Base-by-base conservation (phyloP, 2,888 invertebrate species). In the Drosophila buzzatii region DNA sequence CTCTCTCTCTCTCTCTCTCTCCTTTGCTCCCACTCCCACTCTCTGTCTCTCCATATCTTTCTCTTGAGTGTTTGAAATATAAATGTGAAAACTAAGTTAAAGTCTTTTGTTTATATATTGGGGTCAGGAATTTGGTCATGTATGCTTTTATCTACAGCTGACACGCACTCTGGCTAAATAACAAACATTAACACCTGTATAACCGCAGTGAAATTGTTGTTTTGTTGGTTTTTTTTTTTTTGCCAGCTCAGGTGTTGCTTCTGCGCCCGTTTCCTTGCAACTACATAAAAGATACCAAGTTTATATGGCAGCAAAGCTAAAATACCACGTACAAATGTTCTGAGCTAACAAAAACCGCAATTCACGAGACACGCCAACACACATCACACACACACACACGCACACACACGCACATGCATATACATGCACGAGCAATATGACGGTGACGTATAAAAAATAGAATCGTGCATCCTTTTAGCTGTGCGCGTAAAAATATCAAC, bases 391-490 rank as follows among this genome's bases (percentile, higher is more conserved):
- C 23, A n/a, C 53, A 59, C 5, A 2, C 37, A 23, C 59, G 12
- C 14, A 59, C 39, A n/a, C n/a, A n/a, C n/a, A 59, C 39, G n/a
- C n/a, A 41, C 41, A 41, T 16, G 16, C 51, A 18, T 16, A n/a
- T 53, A 59, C 52, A 44, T 37, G 31, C 66, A 71, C 67, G 74
- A 69, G 59, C 72, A 62, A 72, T 81, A 69, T 77, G 67, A 69
- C 75, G 57, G 47, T 47, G 52, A 73, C 69, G 70, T 83, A 78
- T 84, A 75, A 74, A 85, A 85, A 89, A 74, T 85, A 85, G 86
- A 81, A 85, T 78, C 86, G 84, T 89, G 84, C 78, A 84, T 84
- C 84, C 85, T 86, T 84, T 88, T 89, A 82, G 89, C 82, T 75
- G 80, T 72, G 60, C 66, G 52, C 72, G 65, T 73, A 69, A 70